phyloP scores from a whole-genome alignment of 2,888 invertebrate species.

The Epirrhoe alternata region DNA sequence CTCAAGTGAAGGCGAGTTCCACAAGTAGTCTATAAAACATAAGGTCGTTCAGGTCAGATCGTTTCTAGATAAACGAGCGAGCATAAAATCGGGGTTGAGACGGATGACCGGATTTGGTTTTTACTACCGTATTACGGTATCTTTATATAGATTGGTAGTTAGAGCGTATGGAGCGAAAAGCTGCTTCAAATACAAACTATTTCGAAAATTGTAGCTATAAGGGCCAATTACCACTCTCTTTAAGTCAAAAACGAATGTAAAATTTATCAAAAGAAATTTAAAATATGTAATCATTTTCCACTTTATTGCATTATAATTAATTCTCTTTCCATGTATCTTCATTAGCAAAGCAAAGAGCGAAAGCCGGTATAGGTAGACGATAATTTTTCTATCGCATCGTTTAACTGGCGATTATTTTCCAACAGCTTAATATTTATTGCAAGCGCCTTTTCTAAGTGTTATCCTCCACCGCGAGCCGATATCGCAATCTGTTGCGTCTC shows the following conservation, averaged over 20 bases:
- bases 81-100: slow-evolving; percentile 51
- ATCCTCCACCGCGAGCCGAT: slow-evolving; percentile 26
- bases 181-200: neutral
- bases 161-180: slow-evolving; percentile 4
- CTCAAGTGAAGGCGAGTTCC: slow-evolving; percentile 3
- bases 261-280: too few relatives aligned
- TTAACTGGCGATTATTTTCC: neutral
- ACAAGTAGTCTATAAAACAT: slow-evolving; percentile 34
- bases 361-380: neutral
- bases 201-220: neutral
- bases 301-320: too few relatives aligned
- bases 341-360: neutral
- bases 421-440: neutral
- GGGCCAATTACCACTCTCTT: too few relatives aligned
- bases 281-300: too few relatives aligned
- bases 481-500: slow-evolving; percentile 43
- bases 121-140: slow-evolving; percentile 58
- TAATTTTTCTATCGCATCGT: neutral
- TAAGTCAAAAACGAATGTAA: too few relatives aligned
- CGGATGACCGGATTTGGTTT: slow-evolving; percentile 49
- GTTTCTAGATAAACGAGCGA: slow-evolving; percentile 57
- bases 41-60: slow-evolving; percentile 40
- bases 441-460: slow-evolving; percentile 8
- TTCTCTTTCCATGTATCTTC: too few relatives aligned
- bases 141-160: slow-evolving; percentile 38